Percentiles rank a stretch among this genome's conserved stretches.
Evolutionary conservation across 1,140 invertebrate species (phyloP).

Genomic region (Camponotus vicinus): DNA sequence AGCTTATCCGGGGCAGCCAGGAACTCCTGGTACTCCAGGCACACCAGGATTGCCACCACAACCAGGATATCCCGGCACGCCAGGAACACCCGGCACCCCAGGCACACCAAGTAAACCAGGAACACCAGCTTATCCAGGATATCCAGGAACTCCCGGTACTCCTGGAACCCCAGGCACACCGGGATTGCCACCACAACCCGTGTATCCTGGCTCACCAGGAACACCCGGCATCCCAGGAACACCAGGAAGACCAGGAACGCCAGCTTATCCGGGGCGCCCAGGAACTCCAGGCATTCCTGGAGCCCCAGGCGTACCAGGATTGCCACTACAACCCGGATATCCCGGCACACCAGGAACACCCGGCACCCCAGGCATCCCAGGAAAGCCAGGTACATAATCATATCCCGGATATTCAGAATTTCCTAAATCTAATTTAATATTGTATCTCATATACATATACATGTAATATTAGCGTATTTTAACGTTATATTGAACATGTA

Average conservation of each 20-base stretch:
- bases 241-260: slow-evolving; percentile 72
- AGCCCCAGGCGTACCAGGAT: not conserved
- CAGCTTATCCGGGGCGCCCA: slow-evolving; percentile 60
- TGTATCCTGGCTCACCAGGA: slow-evolving; percentile 57
- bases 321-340: slow-evolving; percentile 70
- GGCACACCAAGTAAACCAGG: slow-evolving; percentile 83
- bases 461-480: slow-evolving; percentile 76
- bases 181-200: slow-evolving; percentile 32
- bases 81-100: not conserved
- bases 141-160: not conserved
- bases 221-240: slow-evolving; percentile 32
- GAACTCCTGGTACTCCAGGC: slow-evolving; percentile 36
- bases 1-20: slow-evolving; percentile 60
- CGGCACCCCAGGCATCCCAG: slow-evolving; percentile 71
- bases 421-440: slow-evolving; percentile 19
- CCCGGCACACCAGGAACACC: slow-evolving; percentile 43
- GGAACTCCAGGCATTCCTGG: slow-evolving; percentile 76
- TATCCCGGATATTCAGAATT: slow-evolving; percentile 79
- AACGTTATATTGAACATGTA: slow-evolving; percentile 69
- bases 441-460: slow-evolving; percentile 70
- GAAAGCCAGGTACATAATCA: slow-evolving; percentile 79
- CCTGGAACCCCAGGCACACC: slow-evolving; percentile 70
- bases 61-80: slow-evolving; percentile 76
- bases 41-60: not conserved
- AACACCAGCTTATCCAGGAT: slow-evolving; percentile 3